A percentile compares a stretch with the other conserved stretches of the same genome.
These are phyloP conservation scores for Scaptomyza flava DNA, from an alignment of 2,888 invertebrate genomes.

Conservation along the genomic window DNA sequence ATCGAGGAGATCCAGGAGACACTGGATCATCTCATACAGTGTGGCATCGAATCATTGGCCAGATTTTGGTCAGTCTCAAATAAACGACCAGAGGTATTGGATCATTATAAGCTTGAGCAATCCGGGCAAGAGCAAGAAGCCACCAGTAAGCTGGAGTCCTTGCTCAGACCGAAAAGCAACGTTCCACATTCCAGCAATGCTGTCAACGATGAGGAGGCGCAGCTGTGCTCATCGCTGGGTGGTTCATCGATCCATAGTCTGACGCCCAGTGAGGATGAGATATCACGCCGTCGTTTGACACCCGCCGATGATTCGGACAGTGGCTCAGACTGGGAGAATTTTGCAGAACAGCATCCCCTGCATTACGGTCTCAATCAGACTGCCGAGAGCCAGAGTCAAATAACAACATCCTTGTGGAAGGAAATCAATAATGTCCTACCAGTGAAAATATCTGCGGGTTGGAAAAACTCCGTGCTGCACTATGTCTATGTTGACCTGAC, in stretches of 20 bases:
- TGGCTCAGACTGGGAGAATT: slow-evolving; percentile 89
- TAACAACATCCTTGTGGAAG: slow-evolving; percentile 89
- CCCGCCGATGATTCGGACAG: slow-evolving; percentile 85
- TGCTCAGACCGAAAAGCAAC: slow-evolving; percentile 68
- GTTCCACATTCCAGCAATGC: slow-evolving; percentile 49
- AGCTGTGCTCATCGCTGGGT: slow-evolving; percentile 78
- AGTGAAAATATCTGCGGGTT: slow-evolving; percentile 81
- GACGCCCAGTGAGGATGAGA: slow-evolving; percentile 81
- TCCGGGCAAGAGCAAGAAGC: slow-evolving; percentile 55
- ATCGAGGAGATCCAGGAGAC: slow-evolving; percentile 96
- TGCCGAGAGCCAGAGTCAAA: slow-evolving; percentile 85
- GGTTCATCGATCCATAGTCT: slow-evolving; percentile 82
- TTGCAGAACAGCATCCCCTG: slow-evolving; percentile 76
- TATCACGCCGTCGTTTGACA: slow-evolving; percentile 70
- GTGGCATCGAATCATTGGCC: slow-evolving; percentile 90
- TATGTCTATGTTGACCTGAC: slow-evolving; percentile 79
- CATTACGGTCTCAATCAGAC: slow-evolving; percentile 73
- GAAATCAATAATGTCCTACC: slow-evolving; percentile 86
- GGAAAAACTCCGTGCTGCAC: slow-evolving; percentile 78
- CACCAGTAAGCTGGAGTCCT: slow-evolving; percentile 64
- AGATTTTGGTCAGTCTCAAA: slow-evolving; percentile 88
- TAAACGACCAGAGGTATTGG: slow-evolving; percentile 86
- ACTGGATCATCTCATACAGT: slow-evolving; percentile 90
- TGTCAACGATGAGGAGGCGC: slow-evolving; percentile 77
- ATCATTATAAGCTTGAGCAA: slow-evolving; percentile 50